phyloP scores from a whole-genome alignment of 2,888 invertebrate species.

The Cephus runcator region DNA sequence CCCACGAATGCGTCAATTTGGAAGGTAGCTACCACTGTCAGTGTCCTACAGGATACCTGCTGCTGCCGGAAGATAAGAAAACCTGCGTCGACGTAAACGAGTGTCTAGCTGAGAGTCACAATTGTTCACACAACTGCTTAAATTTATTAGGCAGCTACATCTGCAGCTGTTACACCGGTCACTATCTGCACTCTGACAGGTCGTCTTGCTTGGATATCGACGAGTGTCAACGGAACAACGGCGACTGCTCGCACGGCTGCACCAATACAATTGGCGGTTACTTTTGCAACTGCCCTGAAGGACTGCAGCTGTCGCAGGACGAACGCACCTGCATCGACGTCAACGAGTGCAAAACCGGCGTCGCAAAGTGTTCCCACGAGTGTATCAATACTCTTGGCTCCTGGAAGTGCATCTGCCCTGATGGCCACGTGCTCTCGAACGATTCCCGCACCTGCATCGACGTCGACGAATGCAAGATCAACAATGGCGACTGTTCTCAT shows the following conservation, averaged over 20 bases:
- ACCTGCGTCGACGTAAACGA: slow-evolving; percentile 67
- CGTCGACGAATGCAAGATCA: slow-evolving; percentile 68
- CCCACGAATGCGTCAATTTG: slow-evolving; percentile 67
- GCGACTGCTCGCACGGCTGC: slow-evolving; percentile 68
- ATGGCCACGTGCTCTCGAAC: slow-evolving; percentile 50
- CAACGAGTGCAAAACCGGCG: slow-evolving; percentile 62
- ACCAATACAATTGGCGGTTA: slow-evolving; percentile 67
- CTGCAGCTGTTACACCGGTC: slow-evolving; percentile 56
- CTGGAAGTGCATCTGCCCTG: slow-evolving; percentile 60
- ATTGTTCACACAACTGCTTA: slow-evolving; percentile 53
- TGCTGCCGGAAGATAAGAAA: slow-evolving; percentile 57
- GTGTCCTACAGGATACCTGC: slow-evolving; percentile 66
- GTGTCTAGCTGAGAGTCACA: slow-evolving; percentile 52
- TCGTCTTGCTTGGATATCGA: slow-evolving; percentile 58
- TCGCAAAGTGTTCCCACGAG: slow-evolving; percentile 65
- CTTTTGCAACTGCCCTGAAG: slow-evolving; percentile 69
- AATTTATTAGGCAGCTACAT: slow-evolving; percentile 59
- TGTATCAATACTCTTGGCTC: slow-evolving; percentile 66
- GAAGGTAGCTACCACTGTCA: slow-evolving; percentile 69
- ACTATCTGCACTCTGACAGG: slow-evolving; percentile 53
- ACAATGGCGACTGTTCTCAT: slow-evolving; percentile 74
- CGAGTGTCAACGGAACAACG: slow-evolving; percentile 62
- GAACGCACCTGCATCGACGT: slow-evolving; percentile 62
- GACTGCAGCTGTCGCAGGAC: slow-evolving; percentile 62
- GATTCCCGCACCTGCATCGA: slow-evolving; percentile 63